These are phyloP conservation scores for Haliclystus octoradiatus DNA, from an alignment of 30 jellyfish, hydroid and myxozoan species.

Conservation along the genomic window DNA sequence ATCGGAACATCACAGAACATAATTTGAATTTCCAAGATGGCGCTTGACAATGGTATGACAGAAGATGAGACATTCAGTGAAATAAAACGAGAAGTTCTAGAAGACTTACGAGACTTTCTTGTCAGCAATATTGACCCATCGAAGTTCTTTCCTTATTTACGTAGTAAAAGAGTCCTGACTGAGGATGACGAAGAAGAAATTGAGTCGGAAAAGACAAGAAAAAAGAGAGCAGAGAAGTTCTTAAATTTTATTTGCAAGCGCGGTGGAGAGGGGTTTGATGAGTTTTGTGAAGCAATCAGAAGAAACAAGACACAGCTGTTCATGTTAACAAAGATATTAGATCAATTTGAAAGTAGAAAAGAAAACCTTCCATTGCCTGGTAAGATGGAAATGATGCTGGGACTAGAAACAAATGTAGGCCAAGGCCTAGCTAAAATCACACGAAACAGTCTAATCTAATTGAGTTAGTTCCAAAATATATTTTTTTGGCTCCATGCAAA, in stretches of 20 bases:
- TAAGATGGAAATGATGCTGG: too few relatives aligned
- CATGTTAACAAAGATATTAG: constrained; percentile 21
- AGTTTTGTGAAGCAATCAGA: constrained; percentile 63
- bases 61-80: constrained; percentile 26
- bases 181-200: constrained; percentile 58
- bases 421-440: too few relatives aligned
- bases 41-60: background rate
- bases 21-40: background rate
- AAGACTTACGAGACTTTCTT: constrained; percentile 41
- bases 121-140: constrained; percentile 43
- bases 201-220: constrained; percentile 38
- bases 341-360: constrained; percentile 36
- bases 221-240: constrained; percentile 26
- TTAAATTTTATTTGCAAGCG: constrained; percentile 30
- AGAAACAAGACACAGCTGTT: constrained; percentile 43
- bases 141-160: constrained; percentile 36
- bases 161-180: constrained; percentile 31
- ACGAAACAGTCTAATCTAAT: too few relatives aligned
- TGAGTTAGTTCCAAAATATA: too few relatives aligned
- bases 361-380: background rate
- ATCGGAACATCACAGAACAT: background rate
- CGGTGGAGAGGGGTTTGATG: constrained; percentile 50
- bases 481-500: too few relatives aligned
- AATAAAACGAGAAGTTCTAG: constrained; percentile 42
- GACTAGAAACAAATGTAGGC: too few relatives aligned